A percentile compares a stretch with the other conserved stretches of the same genome.
Evolutionary conservation across 1,140 invertebrate species (phyloP).

Genomic region (Euura lappo): DNA sequence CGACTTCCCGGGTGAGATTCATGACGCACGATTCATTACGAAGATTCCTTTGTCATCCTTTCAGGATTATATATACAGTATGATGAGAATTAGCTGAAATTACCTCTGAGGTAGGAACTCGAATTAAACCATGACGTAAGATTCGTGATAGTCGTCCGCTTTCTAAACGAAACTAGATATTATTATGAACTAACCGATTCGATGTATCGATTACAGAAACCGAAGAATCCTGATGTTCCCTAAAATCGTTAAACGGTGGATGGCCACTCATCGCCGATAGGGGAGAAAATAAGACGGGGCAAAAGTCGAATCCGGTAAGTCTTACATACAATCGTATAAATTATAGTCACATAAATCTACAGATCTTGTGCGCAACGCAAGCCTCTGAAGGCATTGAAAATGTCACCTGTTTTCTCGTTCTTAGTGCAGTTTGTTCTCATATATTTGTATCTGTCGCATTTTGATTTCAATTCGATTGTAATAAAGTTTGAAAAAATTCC

Average conservation of each 20-base stretch:
- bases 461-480: too few species aligned
- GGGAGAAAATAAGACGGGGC: slow-evolving; percentile 49
- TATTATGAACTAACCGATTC: neutral
- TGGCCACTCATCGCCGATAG: slow-evolving; percentile 55
- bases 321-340: neutral
- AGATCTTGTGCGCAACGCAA: too few species aligned
- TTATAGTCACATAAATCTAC: too few species aligned
- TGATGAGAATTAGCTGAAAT: neutral
- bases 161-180: neutral
- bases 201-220: neutral
- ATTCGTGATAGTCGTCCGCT: neutral
- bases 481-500: too few species aligned
- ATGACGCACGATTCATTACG: neutral
- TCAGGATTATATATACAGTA: neutral
- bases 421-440: too few species aligned
- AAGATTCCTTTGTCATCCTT: neutral
- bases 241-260: slow-evolving; percentile 52
- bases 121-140: neutral
- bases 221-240: slow-evolving; percentile 46
- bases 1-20: neutral
- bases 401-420: too few species aligned
- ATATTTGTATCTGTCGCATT: too few species aligned
- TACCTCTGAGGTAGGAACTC: neutral
- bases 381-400: too few species aligned
- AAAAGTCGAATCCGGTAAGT: slow-evolving; percentile 56